Conservation (phyloP, 1,140 invertebrate genomes). For the Drosophila lacertosa region DNA sequence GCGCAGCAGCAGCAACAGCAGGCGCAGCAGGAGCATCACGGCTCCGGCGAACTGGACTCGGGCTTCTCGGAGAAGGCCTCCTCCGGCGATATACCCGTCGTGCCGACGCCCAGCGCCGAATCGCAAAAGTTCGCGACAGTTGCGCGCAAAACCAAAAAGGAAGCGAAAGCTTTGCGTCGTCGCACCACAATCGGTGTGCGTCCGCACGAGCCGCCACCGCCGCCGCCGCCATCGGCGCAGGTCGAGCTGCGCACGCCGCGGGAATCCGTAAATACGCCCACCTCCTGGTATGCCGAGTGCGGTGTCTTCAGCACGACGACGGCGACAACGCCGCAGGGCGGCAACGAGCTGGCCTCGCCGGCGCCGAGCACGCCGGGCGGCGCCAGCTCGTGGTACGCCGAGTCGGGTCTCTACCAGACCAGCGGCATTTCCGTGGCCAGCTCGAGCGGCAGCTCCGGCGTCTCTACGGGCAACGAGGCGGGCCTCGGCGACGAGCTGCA, state of each 20-base stretch:
- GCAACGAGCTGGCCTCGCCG: constrained; percentile 47
- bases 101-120: constrained; percentile 37
- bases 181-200: constrained; percentile 70
- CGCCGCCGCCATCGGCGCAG: constrained; percentile 58
- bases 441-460: constrained; percentile 82
- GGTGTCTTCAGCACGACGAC: constrained; percentile 84
- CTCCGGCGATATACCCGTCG: constrained; percentile 36
- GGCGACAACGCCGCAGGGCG: constrained; percentile 7
- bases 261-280: constrained; percentile 42
- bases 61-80: constrained; percentile 84
- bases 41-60: constrained; percentile 86
- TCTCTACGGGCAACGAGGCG: constrained; percentile 83
- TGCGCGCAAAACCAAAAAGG: constrained; percentile 69
- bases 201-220: constrained; percentile 82
- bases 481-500: constrained; percentile 73
- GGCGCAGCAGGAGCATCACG: constrained; percentile 32
- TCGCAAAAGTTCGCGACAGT: constrained; percentile 69
- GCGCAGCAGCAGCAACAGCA: constrained; percentile 39
- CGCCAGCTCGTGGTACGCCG: constrained; percentile 86
- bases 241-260: neutral
- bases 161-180: constrained; percentile 62
- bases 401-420: constrained; percentile 87
- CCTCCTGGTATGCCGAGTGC: constrained; percentile 86
- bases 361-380: constrained; percentile 59
- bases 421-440: constrained; percentile 84